These are phyloP conservation scores for Xestoiulus laeticollis DNA, from an alignment of 2,888 invertebrate species.

Conservation along the genomic window DNA sequence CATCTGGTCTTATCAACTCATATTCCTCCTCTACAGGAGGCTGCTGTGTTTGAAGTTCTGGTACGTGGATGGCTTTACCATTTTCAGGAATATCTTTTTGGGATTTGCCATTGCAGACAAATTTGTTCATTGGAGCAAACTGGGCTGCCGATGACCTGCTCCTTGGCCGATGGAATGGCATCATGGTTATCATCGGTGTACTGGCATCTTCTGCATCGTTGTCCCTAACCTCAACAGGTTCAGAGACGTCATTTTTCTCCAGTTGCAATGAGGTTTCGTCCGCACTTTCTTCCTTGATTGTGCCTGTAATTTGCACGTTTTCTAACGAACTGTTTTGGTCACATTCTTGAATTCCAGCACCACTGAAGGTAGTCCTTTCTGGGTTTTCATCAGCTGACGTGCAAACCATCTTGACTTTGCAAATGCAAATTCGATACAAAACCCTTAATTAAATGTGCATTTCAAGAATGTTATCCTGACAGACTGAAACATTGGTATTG, in stretches of 20 bases:
- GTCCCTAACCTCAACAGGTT: background rate
- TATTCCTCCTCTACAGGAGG: conserved; percentile 53
- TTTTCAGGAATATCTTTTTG: background rate
- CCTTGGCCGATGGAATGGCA: background rate
- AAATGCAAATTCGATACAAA: background rate
- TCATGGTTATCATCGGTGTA: conserved; percentile 10
- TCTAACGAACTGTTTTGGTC: background rate
- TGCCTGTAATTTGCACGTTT: background rate
- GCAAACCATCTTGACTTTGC: conserved; percentile 18
- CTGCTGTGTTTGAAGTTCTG: background rate
- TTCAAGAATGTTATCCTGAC: background rate
- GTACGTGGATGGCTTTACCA: background rate
- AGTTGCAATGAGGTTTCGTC: background rate
- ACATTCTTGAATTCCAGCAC: background rate
- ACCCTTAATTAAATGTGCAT: background rate
- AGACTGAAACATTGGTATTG: background rate
- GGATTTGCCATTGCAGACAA: background rate
- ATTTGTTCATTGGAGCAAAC: conserved; percentile 7
- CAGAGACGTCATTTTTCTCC: background rate
- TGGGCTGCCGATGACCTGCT: conserved; percentile 38
- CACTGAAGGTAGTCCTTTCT: background rate
- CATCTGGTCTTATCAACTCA: conserved; percentile 79
- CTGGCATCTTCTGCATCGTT: background rate
- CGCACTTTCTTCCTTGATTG: conserved; percentile 19
- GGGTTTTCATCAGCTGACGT: conserved; percentile 2